Conservation (phyloP, 2,797 vertebrate genomes). For the Halcyon leucocephala region DNA sequence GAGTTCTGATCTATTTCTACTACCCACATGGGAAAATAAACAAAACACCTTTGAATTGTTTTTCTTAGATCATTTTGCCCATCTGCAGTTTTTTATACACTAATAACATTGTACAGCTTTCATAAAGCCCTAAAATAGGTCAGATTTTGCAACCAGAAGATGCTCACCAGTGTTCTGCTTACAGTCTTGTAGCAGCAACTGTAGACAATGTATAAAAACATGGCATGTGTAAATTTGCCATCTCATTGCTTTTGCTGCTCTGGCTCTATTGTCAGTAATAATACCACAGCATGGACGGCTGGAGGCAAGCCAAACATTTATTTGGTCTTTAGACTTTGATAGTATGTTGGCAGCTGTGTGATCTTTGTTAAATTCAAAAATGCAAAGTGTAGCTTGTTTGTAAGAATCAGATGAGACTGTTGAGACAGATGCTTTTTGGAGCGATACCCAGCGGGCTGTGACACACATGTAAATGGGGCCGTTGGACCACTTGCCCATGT, state of each 20-base stretch:
- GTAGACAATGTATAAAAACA: slow-evolving; percentile 47
- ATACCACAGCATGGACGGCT: slow-evolving; percentile 48
- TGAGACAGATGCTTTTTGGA: slow-evolving; percentile 66
- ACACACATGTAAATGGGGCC: slow-evolving; percentile 49
- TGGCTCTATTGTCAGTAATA: slow-evolving; percentile 70
- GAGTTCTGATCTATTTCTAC: slow-evolving; percentile 36
- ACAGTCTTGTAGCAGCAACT: slow-evolving; percentile 59
- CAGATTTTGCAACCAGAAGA: slow-evolving; percentile 36
- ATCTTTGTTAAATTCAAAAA: slow-evolving; percentile 73
- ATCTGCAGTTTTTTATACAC: background rate
- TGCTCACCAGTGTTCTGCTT: slow-evolving; percentile 44
- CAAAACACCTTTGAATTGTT: slow-evolving; percentile 35
- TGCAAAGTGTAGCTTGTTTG: slow-evolving; percentile 67
- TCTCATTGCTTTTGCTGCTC: slow-evolving; percentile 67
- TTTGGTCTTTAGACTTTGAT: slow-evolving; percentile 73
- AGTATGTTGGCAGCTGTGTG: slow-evolving; percentile 70
- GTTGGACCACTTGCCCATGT: background rate
- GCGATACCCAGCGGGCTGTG: background rate
- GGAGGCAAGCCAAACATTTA: slow-evolving; percentile 69
- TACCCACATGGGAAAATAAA: slow-evolving; percentile 18
- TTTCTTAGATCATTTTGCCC: slow-evolving; percentile 19
- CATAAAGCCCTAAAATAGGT: slow-evolving; percentile 30
- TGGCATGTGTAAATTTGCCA: slow-evolving; percentile 69
- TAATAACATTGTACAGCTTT: background rate
- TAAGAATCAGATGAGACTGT: slow-evolving; percentile 62